Percentiles rank a stretch among this genome's conserved stretches.
These are phyloP conservation scores for Drosophila kurseongensis DNA, from an alignment of 1,140 invertebrate genomes.

Conservation along the genomic window DNA sequence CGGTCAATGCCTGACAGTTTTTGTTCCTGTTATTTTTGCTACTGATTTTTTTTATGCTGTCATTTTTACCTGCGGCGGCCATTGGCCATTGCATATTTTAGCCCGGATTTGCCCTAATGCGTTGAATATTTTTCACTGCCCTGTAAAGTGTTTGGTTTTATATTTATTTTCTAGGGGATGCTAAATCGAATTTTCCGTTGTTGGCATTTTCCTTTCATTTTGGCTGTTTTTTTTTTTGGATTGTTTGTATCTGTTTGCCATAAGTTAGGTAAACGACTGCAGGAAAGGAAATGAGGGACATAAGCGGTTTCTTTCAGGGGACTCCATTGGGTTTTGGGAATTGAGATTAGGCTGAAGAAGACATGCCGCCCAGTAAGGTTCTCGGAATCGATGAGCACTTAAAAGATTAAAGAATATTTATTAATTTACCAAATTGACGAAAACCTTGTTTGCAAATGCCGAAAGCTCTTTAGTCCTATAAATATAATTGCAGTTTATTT, in stretches of 20 bases:
- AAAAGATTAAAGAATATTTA: conserved; percentile 27
- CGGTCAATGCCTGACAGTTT: conserved; percentile 47
- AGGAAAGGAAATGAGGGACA: conserved; percentile 43
- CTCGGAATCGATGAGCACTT: conserved; percentile 15
- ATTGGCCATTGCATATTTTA: conserved; percentile 77
- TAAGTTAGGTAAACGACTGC: conserved; percentile 51
- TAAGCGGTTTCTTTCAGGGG: conserved; percentile 26
- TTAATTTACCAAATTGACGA: conserved; percentile 15
- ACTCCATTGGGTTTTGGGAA: conserved; percentile 16
- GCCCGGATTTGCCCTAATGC: conserved; percentile 79
- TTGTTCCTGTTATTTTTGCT: conserved; percentile 22
- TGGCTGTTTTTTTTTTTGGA: conserved; percentile 46
- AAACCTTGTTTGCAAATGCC: neutral
- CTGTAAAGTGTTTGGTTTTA: conserved; percentile 66
- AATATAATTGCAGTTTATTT: no score
- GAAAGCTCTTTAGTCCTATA: no score
- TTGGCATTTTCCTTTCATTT: conserved; percentile 37
- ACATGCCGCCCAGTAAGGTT: neutral
- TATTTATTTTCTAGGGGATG: conserved; percentile 22
- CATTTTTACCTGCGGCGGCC: conserved; percentile 60
- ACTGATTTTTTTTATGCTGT: conserved; percentile 27
- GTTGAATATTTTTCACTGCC: conserved; percentile 70
- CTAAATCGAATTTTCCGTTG: conserved; percentile 70
- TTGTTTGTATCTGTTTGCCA: conserved; percentile 54
- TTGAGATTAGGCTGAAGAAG: conserved; percentile 11